phyloP scores from a whole-genome alignment of 2,113 vertebrate species.

The Lepisosteus osseus region DNA sequence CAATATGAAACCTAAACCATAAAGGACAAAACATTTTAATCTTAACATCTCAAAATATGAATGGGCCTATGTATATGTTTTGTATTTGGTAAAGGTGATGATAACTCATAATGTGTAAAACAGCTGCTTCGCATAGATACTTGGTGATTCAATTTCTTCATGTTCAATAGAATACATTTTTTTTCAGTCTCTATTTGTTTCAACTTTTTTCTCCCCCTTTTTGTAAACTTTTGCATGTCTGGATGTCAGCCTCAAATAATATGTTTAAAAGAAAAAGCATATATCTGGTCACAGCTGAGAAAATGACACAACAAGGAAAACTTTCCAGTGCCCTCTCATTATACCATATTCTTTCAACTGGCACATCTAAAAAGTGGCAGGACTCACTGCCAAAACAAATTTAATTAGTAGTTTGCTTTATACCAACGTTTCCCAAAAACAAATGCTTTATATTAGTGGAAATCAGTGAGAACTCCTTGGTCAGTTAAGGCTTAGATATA shows the following conservation, averaged over 20 bases:
- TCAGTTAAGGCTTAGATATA: too few species aligned
- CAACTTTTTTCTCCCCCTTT: background rate
- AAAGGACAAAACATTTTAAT: background rate
- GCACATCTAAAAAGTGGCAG: slow-evolving; percentile 1
- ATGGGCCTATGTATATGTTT: slow-evolving; percentile 31
- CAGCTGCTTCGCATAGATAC: slow-evolving; percentile 50
- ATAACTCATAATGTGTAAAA: slow-evolving; percentile 37
- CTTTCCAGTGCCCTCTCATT: slow-evolving; percentile 4
- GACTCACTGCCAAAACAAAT: slow-evolving; percentile 9
- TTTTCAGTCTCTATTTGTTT: background rate
- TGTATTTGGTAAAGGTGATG: slow-evolving; percentile 42
- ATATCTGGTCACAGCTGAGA: background rate
- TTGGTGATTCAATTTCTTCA: slow-evolving; percentile 55
- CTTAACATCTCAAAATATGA: background rate
- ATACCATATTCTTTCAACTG: slow-evolving; percentile 1
- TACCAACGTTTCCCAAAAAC: background rate
- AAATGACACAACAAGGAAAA: slow-evolving; percentile 7
- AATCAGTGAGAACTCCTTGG: background rate
- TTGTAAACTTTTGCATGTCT: slow-evolving; percentile 6
- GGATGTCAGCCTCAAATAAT: slow-evolving; percentile 2
- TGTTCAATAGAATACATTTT: slow-evolving; percentile 23
- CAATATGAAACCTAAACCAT: background rate
- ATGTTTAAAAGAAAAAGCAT: background rate
- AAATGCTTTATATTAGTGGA: slow-evolving; percentile 7
- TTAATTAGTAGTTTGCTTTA: background rate